These are phyloP conservation scores for Triplophysa bombifrons DNA, from an alignment of 2,797 vertebrate genomes.

Conservation along the genomic window DNA sequence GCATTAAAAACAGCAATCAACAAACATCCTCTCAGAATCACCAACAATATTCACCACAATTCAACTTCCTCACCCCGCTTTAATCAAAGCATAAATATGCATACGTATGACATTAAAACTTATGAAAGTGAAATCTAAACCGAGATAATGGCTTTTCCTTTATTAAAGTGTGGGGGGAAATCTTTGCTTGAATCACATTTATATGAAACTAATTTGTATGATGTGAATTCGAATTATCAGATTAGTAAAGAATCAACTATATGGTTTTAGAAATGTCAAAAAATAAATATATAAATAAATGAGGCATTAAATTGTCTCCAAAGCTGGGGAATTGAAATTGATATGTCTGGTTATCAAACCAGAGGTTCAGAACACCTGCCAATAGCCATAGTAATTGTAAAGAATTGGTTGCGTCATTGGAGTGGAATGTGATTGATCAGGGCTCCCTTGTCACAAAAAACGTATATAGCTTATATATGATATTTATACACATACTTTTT, in stretches of 20 bases:
- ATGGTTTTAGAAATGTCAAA: conserved; percentile 64
- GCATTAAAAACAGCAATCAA: conserved; percentile 9
- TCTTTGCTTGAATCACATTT: neutral
- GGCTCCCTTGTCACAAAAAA: neutral
- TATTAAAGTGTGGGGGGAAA: neutral
- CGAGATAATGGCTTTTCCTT: conserved; percentile 5
- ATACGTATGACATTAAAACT: conserved; percentile 19
- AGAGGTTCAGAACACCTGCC: conserved; percentile 84
- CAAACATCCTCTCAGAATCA: conserved; percentile 8
- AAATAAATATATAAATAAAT: conserved; percentile 74
- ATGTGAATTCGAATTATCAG: neutral
- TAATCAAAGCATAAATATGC: conserved; percentile 11
- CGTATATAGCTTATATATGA: neutral
- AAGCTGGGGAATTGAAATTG: conserved; percentile 84
- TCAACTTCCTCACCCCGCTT: neutral
- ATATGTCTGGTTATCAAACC: conserved; percentile 85
- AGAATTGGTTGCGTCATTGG: conserved; percentile 12
- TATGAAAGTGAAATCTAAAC: conserved; percentile 17
- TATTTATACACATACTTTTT: neutral
- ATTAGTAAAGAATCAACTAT: neutral
- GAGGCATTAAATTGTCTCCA: conserved; percentile 85
- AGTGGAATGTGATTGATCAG: conserved; percentile 28
- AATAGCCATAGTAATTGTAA: conserved; percentile 70
- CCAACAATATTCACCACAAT: conserved; percentile 8
- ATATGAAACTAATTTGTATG: neutral